Percentiles rank a stretch among this genome's conserved stretches.
Evolutionary conservation across 2,113 vertebrate species (phyloP).

Genomic region (Bucco capensis): DNA sequence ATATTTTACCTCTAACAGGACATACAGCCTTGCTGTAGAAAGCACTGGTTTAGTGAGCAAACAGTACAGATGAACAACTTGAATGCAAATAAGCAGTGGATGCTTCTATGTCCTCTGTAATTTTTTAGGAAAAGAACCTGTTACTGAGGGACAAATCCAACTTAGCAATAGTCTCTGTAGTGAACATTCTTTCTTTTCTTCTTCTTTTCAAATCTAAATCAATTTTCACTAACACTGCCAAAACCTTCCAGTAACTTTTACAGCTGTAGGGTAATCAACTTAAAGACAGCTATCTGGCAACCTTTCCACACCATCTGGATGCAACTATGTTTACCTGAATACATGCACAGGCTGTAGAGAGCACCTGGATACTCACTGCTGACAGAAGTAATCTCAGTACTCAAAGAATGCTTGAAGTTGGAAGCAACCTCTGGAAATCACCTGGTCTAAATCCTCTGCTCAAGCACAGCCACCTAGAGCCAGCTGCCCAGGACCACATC

Average conservation of each 20-base stretch:
- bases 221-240: neutral
- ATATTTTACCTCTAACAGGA: constrained; percentile 24
- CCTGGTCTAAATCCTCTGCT: neutral
- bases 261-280: neutral
- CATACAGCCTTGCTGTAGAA: neutral
- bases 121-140: neutral
- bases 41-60: constrained; percentile 46
- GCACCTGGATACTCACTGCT: neutral
- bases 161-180: neutral
- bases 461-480: neutral
- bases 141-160: neutral
- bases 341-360: neutral
- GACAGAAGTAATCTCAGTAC: neutral
- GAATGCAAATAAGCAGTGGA: constrained; percentile 6
- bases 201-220: neutral
- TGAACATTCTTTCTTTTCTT: neutral
- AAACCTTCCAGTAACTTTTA: neutral
- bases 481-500: neutral
- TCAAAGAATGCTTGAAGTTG: neutral
- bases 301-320: neutral
- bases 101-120: neutral
- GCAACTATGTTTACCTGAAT: neutral
- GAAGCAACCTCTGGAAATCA: neutral
- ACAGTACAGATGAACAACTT: neutral
- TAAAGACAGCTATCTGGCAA: neutral